Base-by-base conservation (phyloP, 2,113 vertebrate species). In the Podarcis raffonei region DNA sequence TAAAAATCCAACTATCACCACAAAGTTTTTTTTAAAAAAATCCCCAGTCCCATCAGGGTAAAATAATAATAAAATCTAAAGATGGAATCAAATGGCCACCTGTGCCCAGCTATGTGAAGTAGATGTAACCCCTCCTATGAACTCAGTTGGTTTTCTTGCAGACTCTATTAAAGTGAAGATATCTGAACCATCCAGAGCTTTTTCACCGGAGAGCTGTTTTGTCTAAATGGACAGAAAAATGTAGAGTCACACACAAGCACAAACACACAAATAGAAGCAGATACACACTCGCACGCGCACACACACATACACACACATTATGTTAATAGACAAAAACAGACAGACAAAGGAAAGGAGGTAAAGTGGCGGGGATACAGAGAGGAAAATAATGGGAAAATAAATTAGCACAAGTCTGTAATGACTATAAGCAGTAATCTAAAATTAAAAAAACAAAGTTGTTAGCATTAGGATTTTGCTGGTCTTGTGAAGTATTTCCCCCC, bases 111-210 rank as follows among this genome's bases (percentile, higher is more conserved):
- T 97, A 93, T 97, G 97, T 87, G 97, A 96, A 93, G 97, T 82
- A 88, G 97, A 95, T 90, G 98, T 95, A 92, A 98, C 97, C 97
- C 97, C 98, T 97, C 98, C 98, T 97, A 98, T 97, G 94, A 98
- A 97, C 87, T 98, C 98, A 94, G 98, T 97, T 25, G 97, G 97
- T 95, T 97, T 97, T 87, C 97, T 96, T 39, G 97, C 96, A 0
- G 97, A 98, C 57, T 98, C 97, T 97, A 98, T 96, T 75, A 98
- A 95, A 95, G 93, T 98, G 97, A 97, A 96, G 97, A 97, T 97
- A 93, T 97, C 97, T 90, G 97, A 97, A 93, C 96, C 96, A 82
- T 97, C 97, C 96, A 97, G 94, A 94, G 95, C 93, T 95, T 97
- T 97, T 94, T 98, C 97, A 92, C 94, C 90, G 86, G 96, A 95